A percentile compares a stretch with the other conserved stretches of the same genome.
These are phyloP conservation scores for Lydus trimaculatus DNA, from an alignment of 2,888 invertebrate species.

Conservation along the genomic window DNA sequence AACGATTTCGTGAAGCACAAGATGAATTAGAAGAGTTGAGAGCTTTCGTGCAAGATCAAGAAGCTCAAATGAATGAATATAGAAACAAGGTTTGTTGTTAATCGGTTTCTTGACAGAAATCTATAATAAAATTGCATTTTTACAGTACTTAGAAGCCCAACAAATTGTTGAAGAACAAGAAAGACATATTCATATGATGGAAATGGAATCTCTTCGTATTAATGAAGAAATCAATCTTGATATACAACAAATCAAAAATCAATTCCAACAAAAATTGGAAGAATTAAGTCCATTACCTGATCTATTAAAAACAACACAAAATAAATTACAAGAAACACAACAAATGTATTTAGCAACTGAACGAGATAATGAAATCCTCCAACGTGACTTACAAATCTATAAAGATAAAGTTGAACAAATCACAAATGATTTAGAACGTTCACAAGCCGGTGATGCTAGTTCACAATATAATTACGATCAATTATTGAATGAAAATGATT, in stretches of 20 bases:
- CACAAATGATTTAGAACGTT: constrained; percentile 62
- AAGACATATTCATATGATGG: constrained; percentile 74
- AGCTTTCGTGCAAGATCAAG: constrained; percentile 70
- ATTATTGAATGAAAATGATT: constrained; percentile 52
- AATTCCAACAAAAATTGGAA: constrained; percentile 76
- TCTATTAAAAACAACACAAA: constrained; percentile 72
- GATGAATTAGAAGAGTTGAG: constrained; percentile 69
- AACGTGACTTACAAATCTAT: constrained; percentile 69
- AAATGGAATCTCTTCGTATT: constrained; percentile 74
- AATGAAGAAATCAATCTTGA: constrained; percentile 76
- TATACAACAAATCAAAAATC: constrained; percentile 73
- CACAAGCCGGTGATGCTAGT: constrained; percentile 62
- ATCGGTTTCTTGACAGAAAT: not conserved
- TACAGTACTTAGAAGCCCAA: constrained; percentile 69
- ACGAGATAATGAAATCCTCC: constrained; percentile 70
- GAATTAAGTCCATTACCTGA: constrained; percentile 75
- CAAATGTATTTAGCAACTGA: constrained; percentile 72
- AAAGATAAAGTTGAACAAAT: constrained; percentile 61
- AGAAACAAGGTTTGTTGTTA: constrained; percentile 64
- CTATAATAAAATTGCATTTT: constrained; percentile 19
- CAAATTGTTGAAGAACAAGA: constrained; percentile 75
- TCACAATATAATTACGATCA: constrained; percentile 47
- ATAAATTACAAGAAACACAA: constrained; percentile 72
- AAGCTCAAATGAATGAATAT: constrained; percentile 73
- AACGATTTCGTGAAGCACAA: constrained; percentile 65